These are phyloP conservation scores for Forficula auricularia DNA, from an alignment of 1,140 invertebrate species.

Conservation along the genomic window DNA sequence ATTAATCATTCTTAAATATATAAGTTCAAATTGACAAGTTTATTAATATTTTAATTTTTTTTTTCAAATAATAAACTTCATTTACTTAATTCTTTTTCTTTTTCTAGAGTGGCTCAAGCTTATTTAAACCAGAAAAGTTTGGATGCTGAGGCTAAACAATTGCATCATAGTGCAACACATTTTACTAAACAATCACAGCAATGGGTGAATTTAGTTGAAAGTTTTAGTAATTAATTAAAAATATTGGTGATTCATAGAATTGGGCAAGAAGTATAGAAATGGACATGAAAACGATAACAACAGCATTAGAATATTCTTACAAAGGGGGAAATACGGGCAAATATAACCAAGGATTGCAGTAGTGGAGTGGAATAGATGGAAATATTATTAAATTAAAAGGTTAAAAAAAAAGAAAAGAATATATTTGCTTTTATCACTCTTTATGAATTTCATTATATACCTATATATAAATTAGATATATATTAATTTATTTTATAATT, in stretches of 20 bases:
- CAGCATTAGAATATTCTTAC: constrained; percentile 85
- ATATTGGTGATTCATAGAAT: constrained; percentile 96
- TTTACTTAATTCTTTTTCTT: constrained; percentile 1
- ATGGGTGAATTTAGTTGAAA: constrained; percentile 85
- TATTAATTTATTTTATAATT: no score
- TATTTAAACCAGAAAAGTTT: constrained; percentile 95
- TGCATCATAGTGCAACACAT: constrained; percentile 87
- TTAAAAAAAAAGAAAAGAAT: no score
- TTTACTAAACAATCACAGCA: constrained; percentile 93
- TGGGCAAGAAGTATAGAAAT: constrained; percentile 93
- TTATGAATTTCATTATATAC: no score
- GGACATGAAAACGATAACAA: constrained; percentile 84
- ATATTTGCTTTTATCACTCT: no score
- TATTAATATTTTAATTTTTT: no score
- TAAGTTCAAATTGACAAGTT: no score
- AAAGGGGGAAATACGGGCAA: constrained; percentile 45
- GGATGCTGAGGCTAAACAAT: constrained; percentile 88
- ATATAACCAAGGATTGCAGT: no score
- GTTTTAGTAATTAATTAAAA: constrained; percentile 88
- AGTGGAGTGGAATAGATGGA: no score
- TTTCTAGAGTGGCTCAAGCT: constrained; percentile 74
- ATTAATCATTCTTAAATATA: no score
- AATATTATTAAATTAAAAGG: no score
- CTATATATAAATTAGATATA: no score
- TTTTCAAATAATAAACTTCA: neutral